phyloP scores from a whole-genome alignment of 2,113 vertebrate genomes.

The Marcusenius ussheri region DNA sequence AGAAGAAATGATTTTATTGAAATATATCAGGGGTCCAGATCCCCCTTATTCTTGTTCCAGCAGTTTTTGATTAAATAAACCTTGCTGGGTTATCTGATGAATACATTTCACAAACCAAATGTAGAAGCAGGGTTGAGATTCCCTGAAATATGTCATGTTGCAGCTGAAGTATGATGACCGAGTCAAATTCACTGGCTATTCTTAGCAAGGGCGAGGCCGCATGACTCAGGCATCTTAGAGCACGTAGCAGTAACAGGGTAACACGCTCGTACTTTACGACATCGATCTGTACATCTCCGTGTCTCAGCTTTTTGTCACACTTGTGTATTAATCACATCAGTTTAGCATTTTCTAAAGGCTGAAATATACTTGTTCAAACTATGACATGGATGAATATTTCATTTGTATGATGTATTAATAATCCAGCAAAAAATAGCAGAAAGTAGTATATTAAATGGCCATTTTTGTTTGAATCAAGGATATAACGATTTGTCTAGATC shows the following conservation, averaged over 20 bases:
- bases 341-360: not conserved
- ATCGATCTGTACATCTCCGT: not conserved
- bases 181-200: not conserved
- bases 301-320: not conserved
- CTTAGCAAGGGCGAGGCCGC: not conserved
- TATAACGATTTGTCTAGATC: not conserved
- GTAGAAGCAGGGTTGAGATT: not conserved
- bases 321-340: not conserved
- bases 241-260: not conserved
- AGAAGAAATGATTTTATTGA: not conserved
- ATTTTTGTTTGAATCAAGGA: not conserved
- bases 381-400: not conserved
- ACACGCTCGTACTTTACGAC: not conserved
- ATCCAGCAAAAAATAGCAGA: not conserved
- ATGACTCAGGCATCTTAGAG: not conserved
- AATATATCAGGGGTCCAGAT: not conserved
- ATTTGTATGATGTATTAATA: not conserved
- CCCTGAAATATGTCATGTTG: not conserved
- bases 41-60: not conserved
- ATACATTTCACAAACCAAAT: not conserved
- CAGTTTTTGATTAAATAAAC: not conserved
- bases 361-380: not conserved
- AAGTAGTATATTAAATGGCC: not conserved
- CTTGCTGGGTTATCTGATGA: not conserved
- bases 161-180: not conserved